Evolutionary conservation across 2,888 invertebrate species (phyloP), one percentile per base, ranked within the genome.

Genomic region (Heliconius ethilla): DNA sequence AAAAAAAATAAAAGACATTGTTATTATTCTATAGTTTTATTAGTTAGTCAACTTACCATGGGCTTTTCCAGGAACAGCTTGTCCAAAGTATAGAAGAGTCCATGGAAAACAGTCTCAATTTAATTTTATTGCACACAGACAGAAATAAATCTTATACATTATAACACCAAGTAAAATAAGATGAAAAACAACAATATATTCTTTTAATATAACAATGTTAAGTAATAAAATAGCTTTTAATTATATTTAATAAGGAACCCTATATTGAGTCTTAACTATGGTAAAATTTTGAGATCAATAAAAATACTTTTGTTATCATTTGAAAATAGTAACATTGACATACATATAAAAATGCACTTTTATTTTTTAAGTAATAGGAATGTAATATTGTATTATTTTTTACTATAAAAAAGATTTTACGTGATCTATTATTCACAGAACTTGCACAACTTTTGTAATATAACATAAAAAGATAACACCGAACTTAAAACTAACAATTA

Each of bases 81-180:
- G 92, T 87, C 88, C 91, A 89, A 89, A 87, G 59, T 87, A 89
- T 90, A 90, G 91, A 91, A 92, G 89, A 91, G 90, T 92, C 92
- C 94, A 94, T 94, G 92, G 92, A 93, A 93, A 93, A 94, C 85
- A 92, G 89, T 85, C 86, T 89, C 88, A 88, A 90, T 91, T 90
- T 82, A 81, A 90, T 89, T 91, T 86, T 84, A 87, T 88, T 88
- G 89, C 91, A 90, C 91, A 89, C 89, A 83, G 80, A 83, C 83
- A 83, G n/a, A 86, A 86, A 80, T 83, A 85, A 75, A 70, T 70
- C 70, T 74, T 77, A 76, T 73, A 75, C 27, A 66, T 66, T 73
- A 63, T 59, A 65, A 81, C 62, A 76, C 69, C 45, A 65, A 75
- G 33, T 79, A 80, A 77, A 76, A 78, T 79, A 78, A 78, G 45